These are phyloP conservation scores for Sebastes taczanowskii DNA, from an alignment of 2,797 vertebrate genomes.

Conservation along the genomic window DNA sequence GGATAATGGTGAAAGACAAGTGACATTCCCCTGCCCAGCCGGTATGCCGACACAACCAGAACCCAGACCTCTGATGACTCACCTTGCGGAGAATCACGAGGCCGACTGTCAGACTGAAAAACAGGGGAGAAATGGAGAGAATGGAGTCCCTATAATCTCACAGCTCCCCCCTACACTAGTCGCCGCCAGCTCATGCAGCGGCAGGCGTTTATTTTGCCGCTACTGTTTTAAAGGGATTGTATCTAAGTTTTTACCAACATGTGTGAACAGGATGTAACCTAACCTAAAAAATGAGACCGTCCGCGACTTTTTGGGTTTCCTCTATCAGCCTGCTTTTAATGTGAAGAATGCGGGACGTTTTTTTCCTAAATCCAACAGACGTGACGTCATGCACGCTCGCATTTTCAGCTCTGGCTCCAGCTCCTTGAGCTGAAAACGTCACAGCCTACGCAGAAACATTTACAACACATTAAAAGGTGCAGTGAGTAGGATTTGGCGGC, in stretches of 20 bases:
- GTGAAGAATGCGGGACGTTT: too few relatives aligned
- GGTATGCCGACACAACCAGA: conserved; percentile 33
- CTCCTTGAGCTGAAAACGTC: background rate
- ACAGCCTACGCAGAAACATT: conserved; percentile 16
- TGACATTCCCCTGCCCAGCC: conserved; percentile 20
- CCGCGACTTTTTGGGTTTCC: too few relatives aligned
- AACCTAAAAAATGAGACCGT: conserved; percentile 1
- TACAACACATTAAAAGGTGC: background rate
- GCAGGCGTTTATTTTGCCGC: conserved; percentile 5
- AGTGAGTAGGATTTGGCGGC: background rate
- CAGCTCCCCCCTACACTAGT: background rate
- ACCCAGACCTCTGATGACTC: conserved; percentile 66
- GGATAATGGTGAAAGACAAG: conserved; percentile 11
- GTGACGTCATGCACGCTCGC: too few relatives aligned
- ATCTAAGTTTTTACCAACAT: too few relatives aligned
- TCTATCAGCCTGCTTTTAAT: too few relatives aligned
- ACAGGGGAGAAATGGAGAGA: conserved; percentile 50
- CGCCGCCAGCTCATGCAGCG: background rate
- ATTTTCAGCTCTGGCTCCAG: too few relatives aligned
- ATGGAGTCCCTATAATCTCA: conserved; percentile 46
- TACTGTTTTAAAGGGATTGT: background rate
- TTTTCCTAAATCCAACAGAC: too few relatives aligned
- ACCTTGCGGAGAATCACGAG: conserved; percentile 72
- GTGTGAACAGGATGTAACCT: too few relatives aligned
- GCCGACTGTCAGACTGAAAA: conserved; percentile 69